These are phyloP conservation scores for Serrognathus titanus DNA, from an alignment of 2,888 invertebrate genomes.

Conservation along the genomic window DNA sequence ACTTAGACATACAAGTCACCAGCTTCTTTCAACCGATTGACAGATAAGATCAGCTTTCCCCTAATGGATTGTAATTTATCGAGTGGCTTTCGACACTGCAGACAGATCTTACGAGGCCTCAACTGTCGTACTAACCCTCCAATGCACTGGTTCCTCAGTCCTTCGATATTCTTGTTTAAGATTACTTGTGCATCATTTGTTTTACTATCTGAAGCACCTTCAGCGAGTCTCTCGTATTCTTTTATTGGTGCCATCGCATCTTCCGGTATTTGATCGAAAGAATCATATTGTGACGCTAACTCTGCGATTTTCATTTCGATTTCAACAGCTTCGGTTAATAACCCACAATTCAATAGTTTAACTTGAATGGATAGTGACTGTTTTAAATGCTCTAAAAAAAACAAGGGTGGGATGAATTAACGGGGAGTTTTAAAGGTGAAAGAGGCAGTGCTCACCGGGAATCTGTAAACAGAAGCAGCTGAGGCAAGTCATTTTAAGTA, in stretches of 20 bases:
- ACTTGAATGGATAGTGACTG: constrained; percentile 60
- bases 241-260: constrained; percentile 29
- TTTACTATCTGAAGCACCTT: constrained; percentile 28
- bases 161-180: constrained; percentile 39
- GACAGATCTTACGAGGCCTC: constrained; percentile 52
- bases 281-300: constrained; percentile 28
- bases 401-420: neutral
- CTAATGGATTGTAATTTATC: constrained; percentile 58
- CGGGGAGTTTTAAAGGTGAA: neutral
- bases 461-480: constrained; percentile 69
- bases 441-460: constrained; percentile 47
- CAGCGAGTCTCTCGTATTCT: constrained; percentile 35
- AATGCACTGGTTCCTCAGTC: constrained; percentile 35
- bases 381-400: constrained; percentile 43
- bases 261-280: constrained; percentile 35
- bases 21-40: neutral
- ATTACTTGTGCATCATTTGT: constrained; percentile 20
- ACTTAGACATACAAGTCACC: neutral
- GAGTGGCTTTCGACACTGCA: constrained; percentile 53
- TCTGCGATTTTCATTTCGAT: constrained; percentile 42
- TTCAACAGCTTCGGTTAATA: constrained; percentile 68
- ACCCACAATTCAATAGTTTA: constrained; percentile 69
- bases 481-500: constrained; percentile 69
- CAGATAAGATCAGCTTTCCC: constrained; percentile 55
- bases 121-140: constrained; percentile 34